These are phyloP conservation scores for Shinisaurus crocodilurus DNA, from an alignment of 2,113 vertebrate genomes.

Conservation along the genomic window DNA sequence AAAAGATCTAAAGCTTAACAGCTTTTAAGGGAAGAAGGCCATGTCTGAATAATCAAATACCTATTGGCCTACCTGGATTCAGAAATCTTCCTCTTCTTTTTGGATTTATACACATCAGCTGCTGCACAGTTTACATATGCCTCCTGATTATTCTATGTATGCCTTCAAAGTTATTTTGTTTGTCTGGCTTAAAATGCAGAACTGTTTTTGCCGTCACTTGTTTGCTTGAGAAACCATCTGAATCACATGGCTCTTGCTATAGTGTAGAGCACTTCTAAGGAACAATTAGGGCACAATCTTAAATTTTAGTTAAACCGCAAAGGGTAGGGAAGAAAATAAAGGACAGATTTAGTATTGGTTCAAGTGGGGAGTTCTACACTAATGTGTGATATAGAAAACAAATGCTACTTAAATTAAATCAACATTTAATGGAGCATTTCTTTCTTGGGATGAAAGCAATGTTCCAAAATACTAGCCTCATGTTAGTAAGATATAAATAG, in stretches of 20 bases:
- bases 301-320: neutral
- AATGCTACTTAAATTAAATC: neutral
- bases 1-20: neutral
- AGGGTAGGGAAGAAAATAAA: neutral
- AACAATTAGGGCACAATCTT: neutral
- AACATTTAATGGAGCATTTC: neutral
- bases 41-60: neutral
- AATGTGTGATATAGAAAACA: neutral
- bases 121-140: neutral
- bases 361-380: too few relatives aligned
- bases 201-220: neutral
- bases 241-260: neutral
- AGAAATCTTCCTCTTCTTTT: neutral
- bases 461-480: neutral
- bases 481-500: neutral
- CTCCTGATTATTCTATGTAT: neutral
- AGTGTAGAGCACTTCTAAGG: neutral
- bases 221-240: neutral
- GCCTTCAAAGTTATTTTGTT: neutral
- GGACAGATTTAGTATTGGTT: neutral
- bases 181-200: neutral
- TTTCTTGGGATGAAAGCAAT: neutral
- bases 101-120: neutral
- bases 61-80: neutral
- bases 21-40: neutral